Base-by-base conservation (phyloP, 2,797 vertebrate species). In the Clarias pachynema region DNA sequence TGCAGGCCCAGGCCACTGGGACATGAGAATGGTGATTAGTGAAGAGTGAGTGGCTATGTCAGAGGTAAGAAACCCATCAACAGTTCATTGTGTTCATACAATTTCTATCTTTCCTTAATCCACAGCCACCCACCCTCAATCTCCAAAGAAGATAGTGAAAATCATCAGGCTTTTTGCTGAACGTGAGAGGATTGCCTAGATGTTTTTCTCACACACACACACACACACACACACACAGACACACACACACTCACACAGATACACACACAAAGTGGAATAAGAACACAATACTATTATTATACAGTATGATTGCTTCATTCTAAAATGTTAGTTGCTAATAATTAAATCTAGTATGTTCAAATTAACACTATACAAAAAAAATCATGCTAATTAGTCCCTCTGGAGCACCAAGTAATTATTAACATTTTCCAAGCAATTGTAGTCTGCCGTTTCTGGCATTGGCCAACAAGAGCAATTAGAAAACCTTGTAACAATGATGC, bases 61-160 rank as follows among this genome's bases (percentile, higher is more conserved):
- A 81, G 82, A 84, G 86, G 84, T 78, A 62, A 86, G 85, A 91
- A 89, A 88, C 77, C 86, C 84, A 90, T 89, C 68, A 90, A 79
- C 34, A 72, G 81, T 75, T 86, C 87, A 87, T 89, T 83, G 87
- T 74, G 84, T 85, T 68, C 85, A 80, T 82, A 87, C 81, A 86
- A 86, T 22, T 81, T 80, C 75, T 85, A 79, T 84, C 56, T 86
- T 84, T 69, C 69, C 74, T 62, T 85, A 65, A 37, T 78, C 70
- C 62, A 29, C 70, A 79, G 57, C 63, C 65, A 68, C 77, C 86
- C 72, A 83, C 59, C 78, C 60, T 86, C 56, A 79, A 86, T 86
- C 66, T 53, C 18, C 79, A 18, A 66, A 84, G 83, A 78, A 81
- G 82, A 75, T 86, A 34, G 66, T 60, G 70, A 65, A 81, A 66